Evolutionary conservation across 2,888 invertebrate species (phyloP).

Genomic region (Eugnorisma glareosa): DNA sequence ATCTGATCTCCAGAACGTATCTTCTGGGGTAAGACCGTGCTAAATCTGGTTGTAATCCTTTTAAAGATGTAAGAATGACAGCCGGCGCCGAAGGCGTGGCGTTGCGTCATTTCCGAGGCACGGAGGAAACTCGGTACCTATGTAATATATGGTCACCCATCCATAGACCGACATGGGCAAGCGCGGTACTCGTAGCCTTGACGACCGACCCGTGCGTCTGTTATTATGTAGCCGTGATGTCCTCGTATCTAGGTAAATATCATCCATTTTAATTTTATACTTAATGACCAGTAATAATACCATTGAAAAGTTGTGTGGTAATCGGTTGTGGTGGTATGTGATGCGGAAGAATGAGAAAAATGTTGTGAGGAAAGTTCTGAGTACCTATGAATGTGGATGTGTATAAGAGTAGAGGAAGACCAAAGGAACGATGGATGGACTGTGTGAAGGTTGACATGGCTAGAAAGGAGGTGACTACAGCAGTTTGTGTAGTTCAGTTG

Average conservation of each 20-base stretch:
- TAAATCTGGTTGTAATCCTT: not conserved
- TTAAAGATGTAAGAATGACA: not conserved
- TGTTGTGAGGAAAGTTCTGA: too few relatives aligned
- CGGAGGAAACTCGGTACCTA: not conserved
- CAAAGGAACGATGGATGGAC: too few relatives aligned
- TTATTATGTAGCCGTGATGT: not conserved
- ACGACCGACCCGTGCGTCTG: not conserved
- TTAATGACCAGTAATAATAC: too few relatives aligned
- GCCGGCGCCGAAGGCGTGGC: not conserved
- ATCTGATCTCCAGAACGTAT: not conserved
- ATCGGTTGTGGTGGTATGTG: too few relatives aligned
- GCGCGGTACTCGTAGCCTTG: not conserved
- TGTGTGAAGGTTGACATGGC: too few relatives aligned
- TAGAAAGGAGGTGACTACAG: too few relatives aligned
- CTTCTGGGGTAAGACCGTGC: not conserved
- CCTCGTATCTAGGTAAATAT: not conserved
- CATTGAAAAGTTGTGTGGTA: too few relatives aligned
- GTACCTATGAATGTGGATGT: too few relatives aligned
- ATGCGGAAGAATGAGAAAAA: too few relatives aligned
- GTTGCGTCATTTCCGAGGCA: not conserved
- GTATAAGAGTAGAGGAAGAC: too few relatives aligned
- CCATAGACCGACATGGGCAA: not conserved
- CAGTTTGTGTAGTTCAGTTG: too few relatives aligned
- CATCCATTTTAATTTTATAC: too few relatives aligned
- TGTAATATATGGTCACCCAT: not conserved